Evolutionary conservation across 35 echinoderm and acorn worm genomes (phyloP).

Genomic region (Nesometra sesokonis): DNA sequence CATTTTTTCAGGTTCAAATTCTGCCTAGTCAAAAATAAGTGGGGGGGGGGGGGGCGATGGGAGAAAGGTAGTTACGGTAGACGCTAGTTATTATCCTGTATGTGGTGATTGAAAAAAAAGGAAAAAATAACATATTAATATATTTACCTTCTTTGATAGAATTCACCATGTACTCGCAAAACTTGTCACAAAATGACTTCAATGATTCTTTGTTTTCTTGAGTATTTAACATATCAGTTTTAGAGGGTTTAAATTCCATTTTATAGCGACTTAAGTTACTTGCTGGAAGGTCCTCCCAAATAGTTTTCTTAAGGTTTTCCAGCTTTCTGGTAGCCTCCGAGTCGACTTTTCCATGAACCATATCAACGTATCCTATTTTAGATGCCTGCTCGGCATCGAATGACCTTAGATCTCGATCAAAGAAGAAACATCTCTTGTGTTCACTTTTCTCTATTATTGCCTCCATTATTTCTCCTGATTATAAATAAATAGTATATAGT

Average conservation of each 20-base stretch:
- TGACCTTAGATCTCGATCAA: constrained; percentile 23
- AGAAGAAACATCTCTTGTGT: constrained; percentile 31
- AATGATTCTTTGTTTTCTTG: constrained; percentile 41
- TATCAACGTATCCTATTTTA: constrained; percentile 35
- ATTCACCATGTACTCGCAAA: constrained; percentile 69
- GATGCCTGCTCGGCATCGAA: constrained; percentile 5
- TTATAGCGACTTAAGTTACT: constrained; percentile 36
- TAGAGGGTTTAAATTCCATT: constrained; percentile 30
- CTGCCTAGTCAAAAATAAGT: no score
- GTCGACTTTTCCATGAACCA: constrained; percentile 12
- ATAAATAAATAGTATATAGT: no score
- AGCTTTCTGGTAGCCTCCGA: constrained; percentile 44
- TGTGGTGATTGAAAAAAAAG: no score
- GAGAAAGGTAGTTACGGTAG: no score
- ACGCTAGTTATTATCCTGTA: no score
- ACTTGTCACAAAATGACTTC: constrained; percentile 52
- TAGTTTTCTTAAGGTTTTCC: constrained; percentile 17
- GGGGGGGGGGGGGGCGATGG: no score
- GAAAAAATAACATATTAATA: no score
- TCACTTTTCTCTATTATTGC: constrained; percentile 32
- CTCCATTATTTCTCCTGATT: constrained; percentile 42
- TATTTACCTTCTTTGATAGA: constrained; percentile 54
- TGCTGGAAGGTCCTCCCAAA: constrained; percentile 11
- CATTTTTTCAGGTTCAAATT: no score
- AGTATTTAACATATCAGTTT: constrained; percentile 38